These are phyloP conservation scores for Morone saxatilis DNA, from an alignment of 2,113 vertebrate genomes.

Conservation along the genomic window DNA sequence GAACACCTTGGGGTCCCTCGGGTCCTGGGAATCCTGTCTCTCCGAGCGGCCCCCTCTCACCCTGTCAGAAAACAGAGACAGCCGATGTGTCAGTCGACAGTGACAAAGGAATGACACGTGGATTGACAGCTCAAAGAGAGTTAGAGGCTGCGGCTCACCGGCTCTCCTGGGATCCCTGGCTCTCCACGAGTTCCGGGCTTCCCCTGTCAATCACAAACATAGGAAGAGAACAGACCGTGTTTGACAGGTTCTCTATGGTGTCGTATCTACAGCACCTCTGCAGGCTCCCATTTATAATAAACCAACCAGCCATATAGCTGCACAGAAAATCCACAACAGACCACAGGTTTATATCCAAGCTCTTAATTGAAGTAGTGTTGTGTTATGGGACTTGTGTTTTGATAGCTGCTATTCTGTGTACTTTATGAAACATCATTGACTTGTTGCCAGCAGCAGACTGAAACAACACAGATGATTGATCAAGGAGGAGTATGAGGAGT, in stretches of 20 bases:
- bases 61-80: constrained; percentile 85
- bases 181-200: constrained; percentile 90
- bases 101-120: constrained; percentile 68
- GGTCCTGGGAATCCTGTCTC: constrained; percentile 96
- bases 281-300: constrained; percentile 52
- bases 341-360: neutral
- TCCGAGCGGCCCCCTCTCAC: constrained; percentile 94
- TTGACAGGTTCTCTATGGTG: constrained; percentile 73
- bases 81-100: constrained; percentile 59
- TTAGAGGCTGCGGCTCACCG: constrained; percentile 87
- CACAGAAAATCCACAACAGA: constrained; percentile 27
- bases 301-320: constrained; percentile 24
- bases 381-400: constrained; percentile 17
- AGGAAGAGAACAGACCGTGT: constrained; percentile 53
- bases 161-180: constrained; percentile 91
- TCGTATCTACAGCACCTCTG: constrained; percentile 57
- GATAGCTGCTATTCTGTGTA: constrained; percentile 18
- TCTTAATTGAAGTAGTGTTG: neutral
- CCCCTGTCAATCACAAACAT: constrained; percentile 87
- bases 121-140: constrained; percentile 81
- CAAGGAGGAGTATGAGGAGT: constrained; percentile 10
- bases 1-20: constrained; percentile 92
- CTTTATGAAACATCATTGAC: constrained; percentile 43
- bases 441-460: constrained; percentile 48
- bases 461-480: constrained; percentile 53